Evolutionary conservation across 2,888 invertebrate species (phyloP).

Genomic region (Cecidostiba fungosa): DNA sequence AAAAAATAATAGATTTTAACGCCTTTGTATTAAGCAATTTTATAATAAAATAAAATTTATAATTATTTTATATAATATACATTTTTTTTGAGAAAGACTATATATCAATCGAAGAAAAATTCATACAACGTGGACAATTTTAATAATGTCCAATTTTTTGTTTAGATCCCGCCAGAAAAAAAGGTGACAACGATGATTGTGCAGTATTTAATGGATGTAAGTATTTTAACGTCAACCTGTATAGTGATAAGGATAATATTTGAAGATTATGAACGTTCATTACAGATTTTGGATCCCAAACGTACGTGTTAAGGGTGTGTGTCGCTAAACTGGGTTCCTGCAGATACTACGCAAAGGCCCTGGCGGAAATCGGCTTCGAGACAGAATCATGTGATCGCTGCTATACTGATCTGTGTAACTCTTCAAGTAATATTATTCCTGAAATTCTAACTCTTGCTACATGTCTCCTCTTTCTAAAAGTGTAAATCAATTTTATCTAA

Average conservation of each 20-base stretch:
- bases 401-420: slow-evolving; percentile 1
- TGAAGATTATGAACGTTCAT: background rate
- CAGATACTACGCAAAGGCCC: background rate
- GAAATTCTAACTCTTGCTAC: background rate
- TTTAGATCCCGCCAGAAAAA: background rate
- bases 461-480: background rate
- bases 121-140: too few relatives aligned
- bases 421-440: background rate
- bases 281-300: background rate
- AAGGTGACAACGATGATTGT: background rate
- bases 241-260: background rate
- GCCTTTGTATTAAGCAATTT: too few relatives aligned
- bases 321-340: background rate
- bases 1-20: too few relatives aligned
- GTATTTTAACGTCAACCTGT: background rate
- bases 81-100: too few relatives aligned
- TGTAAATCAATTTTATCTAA: background rate
- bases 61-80: too few relatives aligned
- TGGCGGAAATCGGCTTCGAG: background rate
- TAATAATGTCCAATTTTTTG: background rate
- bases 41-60: too few relatives aligned
- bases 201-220: background rate
- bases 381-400: background rate
- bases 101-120: too few relatives aligned
- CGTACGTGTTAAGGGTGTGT: background rate